Evolutionary conservation across 2,113 vertebrate genomes (phyloP).

Genomic region (Gulo gulo): DNA sequence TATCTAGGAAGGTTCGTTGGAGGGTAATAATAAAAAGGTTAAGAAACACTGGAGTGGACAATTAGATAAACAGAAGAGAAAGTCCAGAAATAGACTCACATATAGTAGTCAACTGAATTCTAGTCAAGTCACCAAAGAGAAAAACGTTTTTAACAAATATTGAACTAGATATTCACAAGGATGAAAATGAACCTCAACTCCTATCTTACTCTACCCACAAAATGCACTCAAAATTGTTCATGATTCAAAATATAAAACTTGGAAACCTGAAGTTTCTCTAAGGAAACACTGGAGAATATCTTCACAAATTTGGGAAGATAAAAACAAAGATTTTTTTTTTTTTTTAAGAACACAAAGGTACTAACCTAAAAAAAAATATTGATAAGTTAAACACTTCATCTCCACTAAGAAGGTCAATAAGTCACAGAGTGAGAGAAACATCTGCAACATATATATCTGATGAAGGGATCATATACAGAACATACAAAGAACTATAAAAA

Average conservation of each 20-base stretch:
- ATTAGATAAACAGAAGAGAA: background rate
- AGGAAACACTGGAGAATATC: background rate
- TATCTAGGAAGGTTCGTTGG: background rate
- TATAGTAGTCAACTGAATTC: background rate
- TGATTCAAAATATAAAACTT: constrained; percentile 9
- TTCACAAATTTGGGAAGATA: background rate
- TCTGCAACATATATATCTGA: background rate
- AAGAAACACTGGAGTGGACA: background rate
- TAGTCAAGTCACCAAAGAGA: background rate
- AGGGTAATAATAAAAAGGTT: background rate
- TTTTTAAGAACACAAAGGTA: background rate
- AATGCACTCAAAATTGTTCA: background rate
- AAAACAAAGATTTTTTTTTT: background rate
- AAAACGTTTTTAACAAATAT: background rate
- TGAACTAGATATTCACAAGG: background rate
- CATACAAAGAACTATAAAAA: background rate
- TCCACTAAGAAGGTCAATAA: background rate
- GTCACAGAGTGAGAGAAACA: background rate
- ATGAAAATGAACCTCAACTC: constrained; percentile 2
- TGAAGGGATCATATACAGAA: background rate
- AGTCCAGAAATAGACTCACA: background rate
- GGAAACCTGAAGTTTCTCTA: background rate
- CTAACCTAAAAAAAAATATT: background rate
- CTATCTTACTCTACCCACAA: background rate
- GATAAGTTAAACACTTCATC: background rate